phyloP scores from a whole-genome alignment of 2,113 vertebrate species.

The Phasianus colchicus region DNA sequence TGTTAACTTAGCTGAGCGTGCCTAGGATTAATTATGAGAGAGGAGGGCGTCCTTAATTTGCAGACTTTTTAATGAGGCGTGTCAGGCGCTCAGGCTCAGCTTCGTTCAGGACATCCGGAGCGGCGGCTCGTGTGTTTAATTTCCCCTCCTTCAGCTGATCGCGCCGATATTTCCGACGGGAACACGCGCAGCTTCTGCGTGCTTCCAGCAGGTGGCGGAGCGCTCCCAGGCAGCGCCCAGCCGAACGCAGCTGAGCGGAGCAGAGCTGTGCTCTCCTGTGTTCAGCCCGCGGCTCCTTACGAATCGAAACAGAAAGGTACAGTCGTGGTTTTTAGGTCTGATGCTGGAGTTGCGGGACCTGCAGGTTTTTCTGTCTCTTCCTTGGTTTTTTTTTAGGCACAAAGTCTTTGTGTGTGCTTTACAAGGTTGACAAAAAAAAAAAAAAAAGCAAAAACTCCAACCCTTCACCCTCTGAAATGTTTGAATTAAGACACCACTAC shows the following conservation, averaged over 20 bases:
- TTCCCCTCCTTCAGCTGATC: neutral
- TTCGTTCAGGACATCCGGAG: neutral
- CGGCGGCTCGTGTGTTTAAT: neutral
- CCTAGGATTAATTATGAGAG: neutral
- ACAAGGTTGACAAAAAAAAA: neutral
- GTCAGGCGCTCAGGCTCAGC: neutral
- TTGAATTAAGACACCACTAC: neutral
- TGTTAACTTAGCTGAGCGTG: neutral
- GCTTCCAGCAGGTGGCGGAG: slow-evolving; percentile 67
- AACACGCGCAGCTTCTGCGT: neutral
- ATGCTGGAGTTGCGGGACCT: neutral
- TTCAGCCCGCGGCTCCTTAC: neutral
- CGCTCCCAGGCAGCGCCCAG: neutral
- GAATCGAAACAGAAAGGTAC: neutral
- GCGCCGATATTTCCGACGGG: neutral
- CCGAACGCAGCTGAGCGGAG: neutral
- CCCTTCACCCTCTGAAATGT: neutral
- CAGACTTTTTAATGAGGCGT: neutral
- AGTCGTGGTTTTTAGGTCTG: neutral
- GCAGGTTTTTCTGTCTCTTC: neutral
- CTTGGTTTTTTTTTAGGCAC: neutral
- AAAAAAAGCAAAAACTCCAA: too few species aligned
- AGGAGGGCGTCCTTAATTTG: neutral
- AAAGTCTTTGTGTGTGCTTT: neutral
- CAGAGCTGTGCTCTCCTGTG: too few species aligned